Conservation (phyloP, 2,797 vertebrate genomes). For the Spheniscus humboldti region DNA sequence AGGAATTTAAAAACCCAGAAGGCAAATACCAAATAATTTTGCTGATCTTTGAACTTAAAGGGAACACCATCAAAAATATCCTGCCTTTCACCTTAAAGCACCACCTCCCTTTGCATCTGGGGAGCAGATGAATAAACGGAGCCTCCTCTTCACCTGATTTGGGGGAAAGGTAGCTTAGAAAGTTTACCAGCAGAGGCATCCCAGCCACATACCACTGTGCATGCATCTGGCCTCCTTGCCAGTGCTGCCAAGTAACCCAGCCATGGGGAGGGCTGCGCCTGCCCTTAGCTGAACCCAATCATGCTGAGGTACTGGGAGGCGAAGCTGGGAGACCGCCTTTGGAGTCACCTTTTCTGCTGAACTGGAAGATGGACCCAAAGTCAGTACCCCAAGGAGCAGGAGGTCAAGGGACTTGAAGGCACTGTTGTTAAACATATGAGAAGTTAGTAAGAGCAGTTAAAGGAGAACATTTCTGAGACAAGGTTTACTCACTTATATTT, state of each 20-base stretch:
- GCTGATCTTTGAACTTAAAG: not conserved
- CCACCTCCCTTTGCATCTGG: not conserved
- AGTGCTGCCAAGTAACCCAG: not conserved
- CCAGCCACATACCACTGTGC: not conserved
- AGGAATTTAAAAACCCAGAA: not conserved
- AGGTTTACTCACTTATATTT: not conserved
- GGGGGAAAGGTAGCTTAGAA: not conserved
- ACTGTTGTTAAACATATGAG: not conserved
- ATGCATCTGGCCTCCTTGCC: not conserved
- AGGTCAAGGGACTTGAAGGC: not conserved
- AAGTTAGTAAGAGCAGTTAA: not conserved
- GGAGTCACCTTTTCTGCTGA: not conserved
- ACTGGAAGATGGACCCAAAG: not conserved
- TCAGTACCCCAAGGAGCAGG: not conserved
- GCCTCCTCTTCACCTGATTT: not conserved
- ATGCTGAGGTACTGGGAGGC: rapidly evolving
- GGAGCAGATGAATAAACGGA: not conserved
- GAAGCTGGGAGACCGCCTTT: not conserved
- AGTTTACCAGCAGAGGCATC: not conserved
- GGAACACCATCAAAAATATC: not conserved
- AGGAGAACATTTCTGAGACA: not conserved
- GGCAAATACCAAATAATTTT: not conserved
- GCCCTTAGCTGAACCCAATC: not conserved
- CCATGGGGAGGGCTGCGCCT: not conserved
- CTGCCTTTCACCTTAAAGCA: not conserved